These are phyloP conservation scores for Torymus texanus DNA, from an alignment of 2,888 invertebrate genomes.

Conservation along the genomic window DNA sequence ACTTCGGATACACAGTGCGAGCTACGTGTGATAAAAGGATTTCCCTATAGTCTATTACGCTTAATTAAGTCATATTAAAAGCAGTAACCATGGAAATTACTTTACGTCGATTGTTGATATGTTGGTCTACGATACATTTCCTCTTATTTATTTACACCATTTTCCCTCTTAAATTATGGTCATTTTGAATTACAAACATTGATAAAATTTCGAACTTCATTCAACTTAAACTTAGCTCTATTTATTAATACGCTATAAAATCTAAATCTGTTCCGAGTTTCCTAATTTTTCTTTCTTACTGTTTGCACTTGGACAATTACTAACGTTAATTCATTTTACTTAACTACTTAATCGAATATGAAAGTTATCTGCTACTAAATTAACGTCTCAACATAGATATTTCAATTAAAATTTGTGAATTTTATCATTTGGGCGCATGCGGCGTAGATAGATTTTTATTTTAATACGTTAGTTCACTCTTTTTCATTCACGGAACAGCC, in stretches of 20 bases:
- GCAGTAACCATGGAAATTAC: conserved; percentile 30
- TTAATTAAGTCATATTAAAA: conserved; percentile 11
- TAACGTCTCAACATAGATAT: no score
- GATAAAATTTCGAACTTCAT: conserved; percentile 27
- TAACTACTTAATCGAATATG: not conserved
- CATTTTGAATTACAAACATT: conserved; percentile 33
- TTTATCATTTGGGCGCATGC: no score
- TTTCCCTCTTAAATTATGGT: not conserved
- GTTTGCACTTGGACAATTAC: not conserved
- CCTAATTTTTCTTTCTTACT: conserved; percentile 1
- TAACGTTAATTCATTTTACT: not conserved
- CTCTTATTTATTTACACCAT: conserved; percentile 38
- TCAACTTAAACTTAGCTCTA: conserved; percentile 22
- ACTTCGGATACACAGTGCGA: conserved; percentile 13
- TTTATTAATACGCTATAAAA: conserved; percentile 25
- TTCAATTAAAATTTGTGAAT: no score
- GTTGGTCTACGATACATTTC: conserved; percentile 38
- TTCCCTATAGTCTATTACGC: not conserved
- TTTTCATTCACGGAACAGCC: no score
- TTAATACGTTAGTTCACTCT: no score
- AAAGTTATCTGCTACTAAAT: not conserved
- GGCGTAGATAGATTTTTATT: no score
- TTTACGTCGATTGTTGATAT: conserved; percentile 44
- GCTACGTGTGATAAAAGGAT: conserved; percentile 4
- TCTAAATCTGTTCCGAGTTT: not conserved